A percentile compares a stretch with the other conserved stretches of the same genome.
Evolutionary conservation across 2,888 invertebrate species (phyloP).

Genomic region (Cataglyphis rosenhaueri): DNA sequence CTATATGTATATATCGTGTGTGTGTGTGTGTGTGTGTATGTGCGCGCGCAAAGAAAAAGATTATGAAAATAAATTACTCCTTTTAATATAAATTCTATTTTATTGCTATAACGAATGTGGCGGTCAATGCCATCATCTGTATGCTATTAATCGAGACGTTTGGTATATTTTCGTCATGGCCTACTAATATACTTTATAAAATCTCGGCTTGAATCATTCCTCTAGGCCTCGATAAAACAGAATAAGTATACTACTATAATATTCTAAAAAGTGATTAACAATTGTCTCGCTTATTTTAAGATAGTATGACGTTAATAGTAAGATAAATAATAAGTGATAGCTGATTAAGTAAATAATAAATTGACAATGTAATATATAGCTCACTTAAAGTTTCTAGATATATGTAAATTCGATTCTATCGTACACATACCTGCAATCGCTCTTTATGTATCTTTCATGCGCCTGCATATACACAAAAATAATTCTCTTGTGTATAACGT

Average conservation of each 20-base stretch:
- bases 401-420: neutral
- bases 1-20: no score
- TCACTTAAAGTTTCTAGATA: no score
- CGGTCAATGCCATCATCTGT: slow-evolving; percentile 75
- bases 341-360: neutral
- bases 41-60: neutral
- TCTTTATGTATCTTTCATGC: neutral
- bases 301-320: neutral
- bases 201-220: slow-evolving; percentile 50
- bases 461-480: neutral
- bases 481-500: neutral
- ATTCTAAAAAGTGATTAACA: neutral
- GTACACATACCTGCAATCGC: neutral
- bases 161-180: slow-evolving; percentile 77
- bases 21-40: no score
- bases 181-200: slow-evolving; percentile 77
- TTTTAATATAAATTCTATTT: neutral
- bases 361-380: neutral
- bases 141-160: slow-evolving; percentile 69
- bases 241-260: slow-evolving; percentile 4
- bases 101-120: slow-evolving; percentile 25
- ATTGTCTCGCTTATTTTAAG: neutral
- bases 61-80: neutral
- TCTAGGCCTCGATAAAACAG: neutral
- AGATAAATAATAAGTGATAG: neutral